Conservation (phyloP, 2,888 invertebrate species). For the Aphodius granarius region DNA sequence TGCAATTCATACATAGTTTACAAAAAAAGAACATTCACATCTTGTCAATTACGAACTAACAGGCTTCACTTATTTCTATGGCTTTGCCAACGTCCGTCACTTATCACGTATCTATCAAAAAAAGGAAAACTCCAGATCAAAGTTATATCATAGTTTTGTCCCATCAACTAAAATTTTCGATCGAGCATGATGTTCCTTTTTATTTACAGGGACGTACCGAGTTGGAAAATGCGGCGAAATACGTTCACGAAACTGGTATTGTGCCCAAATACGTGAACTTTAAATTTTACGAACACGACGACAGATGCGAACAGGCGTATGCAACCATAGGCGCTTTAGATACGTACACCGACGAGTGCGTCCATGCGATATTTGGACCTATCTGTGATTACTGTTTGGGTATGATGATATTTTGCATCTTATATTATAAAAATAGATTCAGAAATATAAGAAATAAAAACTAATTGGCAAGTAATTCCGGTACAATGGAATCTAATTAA, state of each 20-base stretch:
- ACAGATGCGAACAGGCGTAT: slow-evolving; percentile 72
- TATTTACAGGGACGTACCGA: slow-evolving; percentile 64
- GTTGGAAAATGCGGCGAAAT: slow-evolving; percentile 63
- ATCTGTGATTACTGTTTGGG: slow-evolving; percentile 81
- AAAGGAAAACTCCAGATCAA: too few relatives aligned
- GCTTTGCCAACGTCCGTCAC: not conserved
- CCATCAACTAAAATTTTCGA: not conserved
- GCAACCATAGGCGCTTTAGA: slow-evolving; percentile 74
- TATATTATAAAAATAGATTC: too few relatives aligned
- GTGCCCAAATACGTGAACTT: slow-evolving; percentile 64
- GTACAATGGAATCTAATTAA: too few relatives aligned
- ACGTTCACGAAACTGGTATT: slow-evolving; percentile 56
- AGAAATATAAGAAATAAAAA: too few relatives aligned
- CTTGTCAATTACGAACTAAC: not conserved
- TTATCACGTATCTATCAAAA: too few relatives aligned
- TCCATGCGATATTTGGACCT: slow-evolving; percentile 79
- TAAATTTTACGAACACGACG: slow-evolving; percentile 67
- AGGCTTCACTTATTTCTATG: not conserved
- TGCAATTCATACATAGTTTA: not conserved
- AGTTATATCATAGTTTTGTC: not conserved
- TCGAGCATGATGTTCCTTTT: slow-evolving; percentile 24
- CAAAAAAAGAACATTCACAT: not conserved
- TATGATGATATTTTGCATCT: too few relatives aligned
- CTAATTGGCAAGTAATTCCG: too few relatives aligned
- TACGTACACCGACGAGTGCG: slow-evolving; percentile 69